Base-by-base conservation (phyloP, 2,888 invertebrate species). In the Brachylomia viminalis region DNA sequence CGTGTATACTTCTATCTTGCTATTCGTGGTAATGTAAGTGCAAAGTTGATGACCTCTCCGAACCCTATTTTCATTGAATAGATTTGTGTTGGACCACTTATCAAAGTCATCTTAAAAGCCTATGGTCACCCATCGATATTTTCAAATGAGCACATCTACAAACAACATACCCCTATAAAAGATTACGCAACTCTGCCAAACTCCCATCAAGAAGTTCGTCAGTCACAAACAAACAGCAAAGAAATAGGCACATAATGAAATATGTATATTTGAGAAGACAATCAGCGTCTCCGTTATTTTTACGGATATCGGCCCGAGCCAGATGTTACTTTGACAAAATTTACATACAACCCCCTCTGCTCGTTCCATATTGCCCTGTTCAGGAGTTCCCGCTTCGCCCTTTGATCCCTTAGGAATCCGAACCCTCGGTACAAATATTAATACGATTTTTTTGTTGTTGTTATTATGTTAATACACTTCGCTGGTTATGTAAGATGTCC, bases 261-360 rank as follows among this genome's bases (percentile, higher is more conserved):
- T 87, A 87, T 84, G 82, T 87, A 84, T 86, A 87, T 87, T 87
- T 75, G 80, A 79, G 75, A 70, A 82, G 82, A 85, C 88, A 87
- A 87, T 88, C 88, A 88, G 72, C 82, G 76, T 82, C 84, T 86
- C 72, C 83, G 78, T 82, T 83, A 80, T 88, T 88, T 87, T 87
- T 87, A 88, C 88, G 80, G 82, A 77, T 72, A 81, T 84, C 78
- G 79, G 69, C 47, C 79, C 77, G 75, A 58, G 70, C 84, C 87
- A 85, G 83, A 89, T 86, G 86, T 86, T 84, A 87, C 87, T 89
- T 86, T 89, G 89, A 82, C 84, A 82, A 73, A 89, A 90, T 90
- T 88, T 89, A 87, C 89, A 90, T 89, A 89, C 66, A 71, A 49
- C 78, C 84, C 78, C 83, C 80, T 52, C 68, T 30, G 2, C 79